Percentiles rank a stretch among this genome's conserved stretches.
Evolutionary conservation across 2,797 vertebrate species (phyloP).

Genomic region (Sebastes matsubarae): DNA sequence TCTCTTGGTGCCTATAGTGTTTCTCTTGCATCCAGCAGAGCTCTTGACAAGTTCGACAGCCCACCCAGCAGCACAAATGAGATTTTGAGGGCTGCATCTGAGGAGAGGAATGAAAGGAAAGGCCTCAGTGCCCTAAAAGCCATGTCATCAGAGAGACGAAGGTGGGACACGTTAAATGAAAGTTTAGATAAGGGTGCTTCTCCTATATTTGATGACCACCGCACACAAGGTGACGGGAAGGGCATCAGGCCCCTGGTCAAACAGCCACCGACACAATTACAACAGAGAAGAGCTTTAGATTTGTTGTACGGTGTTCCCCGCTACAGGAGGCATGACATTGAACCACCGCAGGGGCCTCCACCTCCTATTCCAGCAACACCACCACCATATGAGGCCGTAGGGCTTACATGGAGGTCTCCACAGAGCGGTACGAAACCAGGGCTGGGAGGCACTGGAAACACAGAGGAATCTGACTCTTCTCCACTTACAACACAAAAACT

Average conservation of each 20-base stretch:
- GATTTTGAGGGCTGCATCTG: neutral
- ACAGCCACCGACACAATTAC: slow-evolving; percentile 15
- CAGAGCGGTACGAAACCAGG: slow-evolving; percentile 46
- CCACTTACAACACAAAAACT: neutral
- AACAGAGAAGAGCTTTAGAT: slow-evolving; percentile 13
- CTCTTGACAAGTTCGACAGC: slow-evolving; percentile 42
- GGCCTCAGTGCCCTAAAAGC: slow-evolving; percentile 71
- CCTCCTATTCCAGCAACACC: slow-evolving; percentile 48
- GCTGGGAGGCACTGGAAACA: slow-evolving; percentile 45
- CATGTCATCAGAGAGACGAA: slow-evolving; percentile 60
- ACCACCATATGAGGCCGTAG: slow-evolving; percentile 36
- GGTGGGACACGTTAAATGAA: slow-evolving; percentile 50
- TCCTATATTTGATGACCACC: neutral
- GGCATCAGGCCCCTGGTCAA: neutral
- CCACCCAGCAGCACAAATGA: slow-evolving; percentile 46
- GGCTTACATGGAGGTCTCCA: slow-evolving; percentile 40
- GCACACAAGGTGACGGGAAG: neutral
- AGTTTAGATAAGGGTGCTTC: neutral
- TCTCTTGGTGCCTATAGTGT: neutral
- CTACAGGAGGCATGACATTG: slow-evolving; percentile 44
- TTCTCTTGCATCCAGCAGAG: slow-evolving; percentile 10
- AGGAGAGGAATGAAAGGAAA: slow-evolving; percentile 25
- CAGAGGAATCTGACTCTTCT: slow-evolving; percentile 59
- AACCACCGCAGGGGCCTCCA: slow-evolving; percentile 23
- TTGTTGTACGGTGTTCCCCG: slow-evolving; percentile 26